Percentiles rank a stretch among this genome's conserved stretches.
Conservation (phyloP, 2,797 vertebrate species). For the Acanthiza pusilla region DNA sequence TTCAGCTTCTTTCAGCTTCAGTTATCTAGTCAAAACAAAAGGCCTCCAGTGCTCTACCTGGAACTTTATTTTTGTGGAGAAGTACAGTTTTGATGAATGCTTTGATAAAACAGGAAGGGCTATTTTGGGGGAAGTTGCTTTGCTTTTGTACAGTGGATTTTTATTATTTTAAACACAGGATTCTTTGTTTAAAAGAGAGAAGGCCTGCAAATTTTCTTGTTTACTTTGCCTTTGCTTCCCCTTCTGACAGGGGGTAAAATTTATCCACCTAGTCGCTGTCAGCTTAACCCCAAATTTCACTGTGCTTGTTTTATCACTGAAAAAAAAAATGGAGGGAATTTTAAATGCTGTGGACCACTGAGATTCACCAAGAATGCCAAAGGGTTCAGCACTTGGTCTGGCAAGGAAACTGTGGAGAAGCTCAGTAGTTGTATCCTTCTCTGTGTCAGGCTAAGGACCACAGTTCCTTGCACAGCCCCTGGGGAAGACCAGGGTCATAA, state of each 20-base stretch:
- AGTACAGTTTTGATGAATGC: conserved; percentile 23
- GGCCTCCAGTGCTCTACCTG: background rate
- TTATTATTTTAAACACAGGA: conserved; percentile 61
- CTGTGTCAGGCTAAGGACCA: background rate
- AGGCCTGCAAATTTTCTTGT: conserved; percentile 36
- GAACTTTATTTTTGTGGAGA: conserved; percentile 21
- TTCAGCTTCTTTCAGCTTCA: background rate
- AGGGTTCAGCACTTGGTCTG: background rate
- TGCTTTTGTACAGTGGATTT: conserved; percentile 43
- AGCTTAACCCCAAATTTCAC: background rate
- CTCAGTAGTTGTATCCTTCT: background rate
- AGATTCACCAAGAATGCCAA: background rate
- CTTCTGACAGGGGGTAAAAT: conserved; percentile 23
- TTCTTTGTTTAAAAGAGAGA: conserved; percentile 60
- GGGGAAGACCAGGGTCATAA: background rate
- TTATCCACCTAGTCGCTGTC: background rate
- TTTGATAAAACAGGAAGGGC: conserved; percentile 53
- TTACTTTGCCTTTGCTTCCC: conserved; percentile 36
- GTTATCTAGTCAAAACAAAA: conserved; percentile 9
- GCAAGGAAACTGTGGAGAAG: background rate
- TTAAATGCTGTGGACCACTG: background rate
- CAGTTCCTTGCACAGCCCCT: background rate
- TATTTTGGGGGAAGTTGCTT: conserved; percentile 39
- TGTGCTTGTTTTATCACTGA: background rate
- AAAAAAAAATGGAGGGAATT: background rate